Evolutionary conservation across 2,888 invertebrate genomes (phyloP), one percentile per base, ranked within the genome.

Genomic region (Oscheius sp.): DNA sequence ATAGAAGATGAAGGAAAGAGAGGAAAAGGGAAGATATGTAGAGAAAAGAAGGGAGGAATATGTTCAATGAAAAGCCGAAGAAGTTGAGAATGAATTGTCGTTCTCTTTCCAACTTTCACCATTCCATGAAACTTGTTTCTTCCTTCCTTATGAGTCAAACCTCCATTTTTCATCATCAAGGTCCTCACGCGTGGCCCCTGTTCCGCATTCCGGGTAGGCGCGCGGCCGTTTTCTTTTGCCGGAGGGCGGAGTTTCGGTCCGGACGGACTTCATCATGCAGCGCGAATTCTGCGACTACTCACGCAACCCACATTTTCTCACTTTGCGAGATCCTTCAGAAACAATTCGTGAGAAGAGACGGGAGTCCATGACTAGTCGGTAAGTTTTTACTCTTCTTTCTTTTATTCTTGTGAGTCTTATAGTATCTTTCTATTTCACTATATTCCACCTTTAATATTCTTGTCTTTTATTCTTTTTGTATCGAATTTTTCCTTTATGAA

Each of bases 231-330:
- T 47, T 47, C 24, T 20, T 20, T 17, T n/a, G 17, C 28, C 44
- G 41, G 44, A 26, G 41, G 59, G 59, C 59, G 59, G 59, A 28
- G 59, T 20, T n/a, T n/a, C n/a, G n/a, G n/a, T n/a, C n/a, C n/a
- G n/a, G n/a, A n/a, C n/a, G n/a, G n/a, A 20, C n/a, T 41, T 14
- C 41, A 14, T 41, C 32, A 54, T 54, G 54, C 54, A 30, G 54
- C 28, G 50, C n/a, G n/a, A 49, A 49, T 49, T 49, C 49, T 24
- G 49, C 54, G 26, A 54, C n/a, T n/a, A n/a, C 59, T 41, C 41
- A 41, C 41, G 41, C 59, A 59, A 41, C 44, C 44, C 41, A 44
- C 44, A 28, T 17, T 59, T 59, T 59, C 59, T 38, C 30, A 59
- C 41, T 8, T 20, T 38, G 26, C 8, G 38, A 38, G 57, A 59